Evolutionary conservation across 2,113 vertebrate species (phyloP).

Genomic region (Merops nubicus): DNA sequence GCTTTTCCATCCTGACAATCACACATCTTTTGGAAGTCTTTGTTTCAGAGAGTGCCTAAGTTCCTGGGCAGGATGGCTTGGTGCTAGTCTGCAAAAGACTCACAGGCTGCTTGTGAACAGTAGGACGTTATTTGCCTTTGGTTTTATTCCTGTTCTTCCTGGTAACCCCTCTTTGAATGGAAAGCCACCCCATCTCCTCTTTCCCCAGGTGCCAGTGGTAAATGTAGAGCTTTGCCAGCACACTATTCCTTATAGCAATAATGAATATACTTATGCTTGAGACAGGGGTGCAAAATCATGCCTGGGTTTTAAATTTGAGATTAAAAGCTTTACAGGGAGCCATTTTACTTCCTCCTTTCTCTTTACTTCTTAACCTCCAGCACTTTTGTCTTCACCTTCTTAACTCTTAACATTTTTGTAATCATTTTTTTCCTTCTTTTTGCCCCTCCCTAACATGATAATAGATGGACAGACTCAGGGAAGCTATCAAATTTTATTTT

Average conservation of each 20-base stretch:
- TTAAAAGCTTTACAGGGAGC: constrained; percentile 5
- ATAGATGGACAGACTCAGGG: neutral
- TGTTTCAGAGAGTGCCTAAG: neutral
- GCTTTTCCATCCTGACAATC: neutral
- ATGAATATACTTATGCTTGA: neutral
- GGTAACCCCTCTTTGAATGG: neutral
- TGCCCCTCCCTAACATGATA: neutral
- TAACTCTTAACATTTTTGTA: neutral
- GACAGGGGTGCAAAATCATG: neutral
- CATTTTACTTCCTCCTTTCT: neutral
- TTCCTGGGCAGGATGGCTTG: neutral
- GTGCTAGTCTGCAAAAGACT: neutral
- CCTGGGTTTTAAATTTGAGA: neutral
- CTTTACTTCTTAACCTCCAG: neutral
- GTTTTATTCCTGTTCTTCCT: neutral
- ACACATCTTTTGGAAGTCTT: neutral
- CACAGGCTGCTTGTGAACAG: neutral
- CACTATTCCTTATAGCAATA: neutral
- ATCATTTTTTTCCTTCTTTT: neutral
- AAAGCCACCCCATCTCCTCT: neutral
- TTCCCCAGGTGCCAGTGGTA: neutral
- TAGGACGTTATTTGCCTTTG: neutral
- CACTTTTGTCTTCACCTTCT: neutral
- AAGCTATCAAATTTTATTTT: constrained; percentile 9
- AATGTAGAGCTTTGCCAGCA: neutral